phyloP scores from a whole-genome alignment of 2,888 invertebrate species.

The Endomychus coccineus region DNA sequence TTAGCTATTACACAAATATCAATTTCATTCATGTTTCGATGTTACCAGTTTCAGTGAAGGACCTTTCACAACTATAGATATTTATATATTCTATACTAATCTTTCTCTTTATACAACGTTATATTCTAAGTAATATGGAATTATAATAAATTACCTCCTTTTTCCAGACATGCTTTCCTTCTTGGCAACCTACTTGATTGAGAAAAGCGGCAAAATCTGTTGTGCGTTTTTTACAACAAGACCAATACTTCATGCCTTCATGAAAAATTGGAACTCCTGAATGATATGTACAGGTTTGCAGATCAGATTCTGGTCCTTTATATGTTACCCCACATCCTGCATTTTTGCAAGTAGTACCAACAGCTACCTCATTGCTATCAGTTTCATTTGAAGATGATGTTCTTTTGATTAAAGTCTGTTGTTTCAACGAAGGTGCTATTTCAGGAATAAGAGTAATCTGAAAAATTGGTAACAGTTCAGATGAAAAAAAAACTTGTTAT shows the following conservation, averaged over 20 bases:
- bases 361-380: conserved; percentile 43
- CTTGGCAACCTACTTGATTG: conserved; percentile 82
- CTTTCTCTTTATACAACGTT: too few relatives aligned
- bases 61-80: too few relatives aligned
- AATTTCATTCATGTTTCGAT: too few relatives aligned
- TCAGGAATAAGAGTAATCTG: conserved; percentile 48
- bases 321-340: conserved; percentile 70
- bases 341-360: conserved; percentile 82
- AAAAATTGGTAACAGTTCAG: too few relatives aligned
- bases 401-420: conserved; percentile 44
- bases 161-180: conserved; percentile 81
- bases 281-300: conserved; percentile 67
- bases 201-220: conserved; percentile 91
- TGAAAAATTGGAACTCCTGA: conserved; percentile 90
- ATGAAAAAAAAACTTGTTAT: conserved; percentile 4
- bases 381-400: conserved; percentile 20
- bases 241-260: conserved; percentile 96
- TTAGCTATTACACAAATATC: too few relatives aligned
- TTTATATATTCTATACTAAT: too few relatives aligned
- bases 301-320: conserved; percentile 56
- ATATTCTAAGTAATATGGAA: too few relatives aligned
- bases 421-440: conserved; percentile 61
- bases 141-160: conserved; percentile 51
- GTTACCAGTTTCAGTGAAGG: too few relatives aligned
- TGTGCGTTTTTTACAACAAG: conserved; percentile 89